These are phyloP conservation scores for Petroica traversi DNA, from an alignment of 2,113 vertebrate species.

Conservation along the genomic window DNA sequence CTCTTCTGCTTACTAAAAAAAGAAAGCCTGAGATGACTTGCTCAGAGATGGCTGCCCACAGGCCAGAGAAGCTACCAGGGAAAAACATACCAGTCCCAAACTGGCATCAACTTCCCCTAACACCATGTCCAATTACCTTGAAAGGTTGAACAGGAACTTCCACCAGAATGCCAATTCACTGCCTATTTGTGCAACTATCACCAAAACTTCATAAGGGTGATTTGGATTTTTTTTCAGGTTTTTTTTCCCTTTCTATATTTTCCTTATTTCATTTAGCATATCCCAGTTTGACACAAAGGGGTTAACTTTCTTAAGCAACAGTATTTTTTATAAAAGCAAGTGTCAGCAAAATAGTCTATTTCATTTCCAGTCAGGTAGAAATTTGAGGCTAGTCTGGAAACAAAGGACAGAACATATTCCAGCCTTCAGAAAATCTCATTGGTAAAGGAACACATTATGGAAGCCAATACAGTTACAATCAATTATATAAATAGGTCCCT, in stretches of 20 bases:
- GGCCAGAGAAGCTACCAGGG: background rate
- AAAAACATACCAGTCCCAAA: background rate
- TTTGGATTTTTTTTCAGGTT: background rate
- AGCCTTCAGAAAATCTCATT: background rate
- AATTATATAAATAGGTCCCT: background rate
- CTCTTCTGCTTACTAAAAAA: background rate
- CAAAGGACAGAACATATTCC: background rate
- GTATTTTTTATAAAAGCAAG: background rate
- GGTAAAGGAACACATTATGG: background rate
- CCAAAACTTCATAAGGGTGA: background rate
- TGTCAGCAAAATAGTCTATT: background rate
- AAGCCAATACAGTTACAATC: conserved; percentile 15
- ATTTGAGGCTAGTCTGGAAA: background rate
- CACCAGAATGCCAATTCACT: background rate
- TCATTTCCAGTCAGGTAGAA: background rate
- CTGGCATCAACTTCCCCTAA: background rate
- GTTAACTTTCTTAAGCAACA: background rate
- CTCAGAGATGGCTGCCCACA: background rate
- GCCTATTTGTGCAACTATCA: background rate
- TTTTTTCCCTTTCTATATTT: too few relatives aligned
- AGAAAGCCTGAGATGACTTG: background rate
- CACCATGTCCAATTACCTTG: fast-evolving
- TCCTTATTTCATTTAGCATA: background rate
- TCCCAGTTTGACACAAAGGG: background rate
- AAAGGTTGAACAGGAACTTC: background rate